Evolutionary conservation across 2,888 invertebrate species (phyloP).

Genomic region (Rosalia funebris): DNA sequence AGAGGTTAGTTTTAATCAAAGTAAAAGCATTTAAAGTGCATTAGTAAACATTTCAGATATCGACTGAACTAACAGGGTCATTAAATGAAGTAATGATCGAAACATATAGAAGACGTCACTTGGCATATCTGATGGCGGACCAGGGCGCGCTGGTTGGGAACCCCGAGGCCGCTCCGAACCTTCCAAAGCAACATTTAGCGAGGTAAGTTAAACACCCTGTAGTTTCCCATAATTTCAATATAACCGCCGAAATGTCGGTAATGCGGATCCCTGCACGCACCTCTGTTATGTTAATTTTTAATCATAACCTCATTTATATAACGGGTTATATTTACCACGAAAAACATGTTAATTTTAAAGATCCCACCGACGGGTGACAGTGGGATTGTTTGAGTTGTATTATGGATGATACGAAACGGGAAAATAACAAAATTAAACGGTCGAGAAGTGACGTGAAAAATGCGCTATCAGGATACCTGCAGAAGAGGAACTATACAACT

Average conservation of each 20-base stretch:
- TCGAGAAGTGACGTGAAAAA: constrained; percentile 75
- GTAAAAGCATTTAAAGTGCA: too few relatives aligned
- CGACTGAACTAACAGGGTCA: constrained; percentile 81
- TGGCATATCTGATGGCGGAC: constrained; percentile 96
- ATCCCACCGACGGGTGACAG: background rate
- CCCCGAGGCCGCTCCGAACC: constrained; percentile 87
- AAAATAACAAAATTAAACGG: constrained; percentile 68
- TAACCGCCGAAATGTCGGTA: constrained; percentile 16
- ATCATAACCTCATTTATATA: constrained; percentile 26
- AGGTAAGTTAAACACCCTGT: constrained; percentile 65
- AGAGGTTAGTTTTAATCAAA: constrained; percentile 69
- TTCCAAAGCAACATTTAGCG: constrained; percentile 92
- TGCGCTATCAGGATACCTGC: constrained; percentile 74
- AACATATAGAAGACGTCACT: constrained; percentile 88
- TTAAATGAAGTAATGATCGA: constrained; percentile 87
- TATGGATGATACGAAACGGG: constrained; percentile 57
- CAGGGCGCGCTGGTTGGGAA: constrained; percentile 93
- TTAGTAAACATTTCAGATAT: constrained; percentile 63
- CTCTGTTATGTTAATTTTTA: constrained; percentile 23
- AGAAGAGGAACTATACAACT: constrained; percentile 65
- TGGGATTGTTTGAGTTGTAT: constrained; percentile 32
- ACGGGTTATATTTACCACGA: constrained; percentile 12
- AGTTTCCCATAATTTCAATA: background rate
- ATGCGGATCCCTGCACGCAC: constrained; percentile 1
- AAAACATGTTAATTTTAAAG: constrained; percentile 27